Conservation (phyloP, 1,140 invertebrate species). For the Pogonomyrmex californicus region DNA sequence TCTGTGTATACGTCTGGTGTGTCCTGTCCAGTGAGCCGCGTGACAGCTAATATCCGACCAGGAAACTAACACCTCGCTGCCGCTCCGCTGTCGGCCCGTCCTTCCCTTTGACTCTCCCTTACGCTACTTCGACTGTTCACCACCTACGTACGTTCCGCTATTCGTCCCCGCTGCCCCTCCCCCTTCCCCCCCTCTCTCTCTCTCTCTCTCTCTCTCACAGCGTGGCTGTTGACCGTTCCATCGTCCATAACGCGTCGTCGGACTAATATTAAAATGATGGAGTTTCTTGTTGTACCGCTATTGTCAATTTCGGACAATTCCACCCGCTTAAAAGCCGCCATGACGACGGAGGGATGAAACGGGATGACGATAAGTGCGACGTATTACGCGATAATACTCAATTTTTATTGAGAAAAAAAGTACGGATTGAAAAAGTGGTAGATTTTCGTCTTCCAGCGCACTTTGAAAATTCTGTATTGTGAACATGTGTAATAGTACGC, state of each 20-base stretch:
- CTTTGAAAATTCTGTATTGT: not conserved
- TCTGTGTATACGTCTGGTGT: slow-evolving; percentile 72
- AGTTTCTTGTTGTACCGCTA: slow-evolving; percentile 65
- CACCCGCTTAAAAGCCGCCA: not conserved
- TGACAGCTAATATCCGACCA: slow-evolving; percentile 87
- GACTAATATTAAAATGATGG: slow-evolving; percentile 74
- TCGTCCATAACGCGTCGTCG: slow-evolving; percentile 61
- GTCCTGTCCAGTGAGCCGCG: slow-evolving; percentile 85
- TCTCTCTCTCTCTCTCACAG: too few species aligned
- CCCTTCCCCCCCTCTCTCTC: not conserved
- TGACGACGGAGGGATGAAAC: not conserved
- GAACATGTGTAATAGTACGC: too few species aligned
- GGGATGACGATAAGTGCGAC: not conserved
- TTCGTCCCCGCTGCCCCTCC: slow-evolving; percentile 29
- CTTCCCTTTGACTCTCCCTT: slow-evolving; percentile 34
- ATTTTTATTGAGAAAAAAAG: not conserved
- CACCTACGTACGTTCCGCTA: slow-evolving; percentile 34
- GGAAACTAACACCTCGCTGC: slow-evolving; percentile 85
- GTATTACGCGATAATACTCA: not conserved
- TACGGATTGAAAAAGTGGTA: not conserved
- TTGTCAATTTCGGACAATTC: slow-evolving; percentile 37
- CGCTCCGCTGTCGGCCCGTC: slow-evolving; percentile 59
- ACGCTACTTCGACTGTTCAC: slow-evolving; percentile 60
- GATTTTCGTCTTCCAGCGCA: not conserved
- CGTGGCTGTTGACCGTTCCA: slow-evolving; percentile 70